Evolutionary conservation across 1,140 invertebrate genomes (phyloP), one percentile per base, ranked within the genome.

Genomic region (Macrobrachium rosenbergii): DNA sequence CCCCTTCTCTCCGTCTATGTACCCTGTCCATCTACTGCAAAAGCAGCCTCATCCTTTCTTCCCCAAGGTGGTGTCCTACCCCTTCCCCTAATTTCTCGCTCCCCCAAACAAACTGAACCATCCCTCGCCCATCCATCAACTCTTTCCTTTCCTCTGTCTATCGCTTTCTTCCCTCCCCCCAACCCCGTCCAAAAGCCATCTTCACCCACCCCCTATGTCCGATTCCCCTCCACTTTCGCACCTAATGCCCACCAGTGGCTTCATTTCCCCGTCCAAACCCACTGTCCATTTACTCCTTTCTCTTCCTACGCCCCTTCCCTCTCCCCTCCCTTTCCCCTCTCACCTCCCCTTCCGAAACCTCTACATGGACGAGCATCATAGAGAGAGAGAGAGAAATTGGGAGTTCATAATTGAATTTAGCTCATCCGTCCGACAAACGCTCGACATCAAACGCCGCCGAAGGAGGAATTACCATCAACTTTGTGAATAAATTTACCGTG

Each of bases 311-410:
- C 19, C 67, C 19, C n/a, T n/a, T n/a, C n/a, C n/a, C n/a, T n/a
- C n/a, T n/a, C n/a, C n/a, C n/a, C n/a, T 16, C n/a, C 69, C n/a
- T 23, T 21, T 21, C 69, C 69, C 43, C 69, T 14, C 69, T 21
- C 0, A 23, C 63, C 16, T 64, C 2, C 28, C 28, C 64, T 12
- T 6, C 28, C 64, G 0, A 28, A 21, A n/a, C 2, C 8, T 10
- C 16, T 0, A 45, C 45, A 28, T 28, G 23, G 28, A 23, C 21
- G 5, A 37, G 23, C 21, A 3, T 73, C 69, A 64, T 17, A 64
- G 63, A 69, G 64, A 69, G 64, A 69, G 64, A 69, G 64, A 69
- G 64, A 69, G 64, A 75, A 23, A 75, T 2, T 23, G 23, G 11
- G n/a, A 6, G 72, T 37, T 28, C 67, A 72, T 37, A 72, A 23